Evolutionary conservation across 2,888 invertebrate species (phyloP), one percentile per base, ranked within the genome.

Genomic region (Leuctra nigra): DNA sequence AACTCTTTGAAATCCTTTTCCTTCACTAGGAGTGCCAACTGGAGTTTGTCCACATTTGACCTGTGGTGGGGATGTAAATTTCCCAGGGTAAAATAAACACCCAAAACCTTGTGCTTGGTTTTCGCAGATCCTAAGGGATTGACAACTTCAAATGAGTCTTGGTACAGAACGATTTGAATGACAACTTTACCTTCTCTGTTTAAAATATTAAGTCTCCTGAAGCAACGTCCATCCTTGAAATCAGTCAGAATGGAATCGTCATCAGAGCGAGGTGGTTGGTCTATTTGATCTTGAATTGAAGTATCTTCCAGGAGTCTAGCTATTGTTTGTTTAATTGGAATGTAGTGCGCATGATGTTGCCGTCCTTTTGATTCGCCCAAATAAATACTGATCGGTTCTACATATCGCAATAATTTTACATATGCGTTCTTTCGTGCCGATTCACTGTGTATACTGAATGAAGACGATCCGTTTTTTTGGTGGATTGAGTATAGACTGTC

Each of bases 1-100:
- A 29, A 52, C 4, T 3, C 6, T 29, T 52, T 52, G n/a, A 52
- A 33, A 52, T 29, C 18, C 4, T 52, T 25, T 33, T 52, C 52
- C 22, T n/a, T 25, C 4, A 52, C 23, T 1, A 52, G 29, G 3
- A 52, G 20, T 3, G 29, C 22, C 4, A 52, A 22, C 23, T 33
- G 29, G n/a, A 1, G 22, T 52, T 13, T 36, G 4, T 36, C 36
- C 2, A 36, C 36, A 36, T 36, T 36, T 4, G 36, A 36, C 4
- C 36, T 4, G 36, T 36, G 36, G 14, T 36, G 36, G 13, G 36
- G 36, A 13, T n/a, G 13, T 13, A 36, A 36, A 36, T 36, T 36
- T 36, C 36, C 36, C 3, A 36, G 13, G 4, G 36, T 36, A 13
- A 36, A 36, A 36, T 36, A 36, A 36, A 36, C 36, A 11, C 36